These are phyloP conservation scores for Clarias macrocephalus DNA, from an alignment of 2,113 vertebrate genomes.

Conservation along the genomic window DNA sequence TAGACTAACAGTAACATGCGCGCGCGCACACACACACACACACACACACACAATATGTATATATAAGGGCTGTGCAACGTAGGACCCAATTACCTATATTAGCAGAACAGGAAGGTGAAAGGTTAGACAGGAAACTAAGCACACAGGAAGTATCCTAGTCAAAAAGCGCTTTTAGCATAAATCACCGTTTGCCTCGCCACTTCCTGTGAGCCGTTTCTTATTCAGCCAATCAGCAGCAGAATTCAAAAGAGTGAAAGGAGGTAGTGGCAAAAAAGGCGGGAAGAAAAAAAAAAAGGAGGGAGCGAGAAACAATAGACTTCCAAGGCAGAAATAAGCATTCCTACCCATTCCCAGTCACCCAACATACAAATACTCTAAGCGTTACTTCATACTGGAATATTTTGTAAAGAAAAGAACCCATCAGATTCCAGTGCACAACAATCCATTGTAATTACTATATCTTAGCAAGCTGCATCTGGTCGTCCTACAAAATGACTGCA, in stretches of 20 bases:
- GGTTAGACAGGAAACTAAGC: slow-evolving; percentile 45
- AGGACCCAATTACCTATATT: slow-evolving; percentile 33
- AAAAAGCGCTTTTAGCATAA: slow-evolving; percentile 30
- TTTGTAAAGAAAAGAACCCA: not conserved
- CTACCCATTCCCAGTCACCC: not conserved
- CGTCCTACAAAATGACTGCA: slow-evolving; percentile 11
- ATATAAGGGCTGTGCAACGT: not conserved
- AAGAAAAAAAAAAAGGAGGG: slow-evolving; percentile 13
- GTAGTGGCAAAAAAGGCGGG: slow-evolving; percentile 19
- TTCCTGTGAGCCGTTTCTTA: slow-evolving; percentile 48
- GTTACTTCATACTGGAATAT: slow-evolving; percentile 9
- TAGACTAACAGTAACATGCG: too few relatives aligned
- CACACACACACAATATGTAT: not conserved
- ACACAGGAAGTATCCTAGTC: slow-evolving; percentile 46
- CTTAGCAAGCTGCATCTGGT: not conserved
- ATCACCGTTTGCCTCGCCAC: slow-evolving; percentile 34
- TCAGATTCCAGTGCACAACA: not conserved
- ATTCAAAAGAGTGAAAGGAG: slow-evolving; percentile 26
- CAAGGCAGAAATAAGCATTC: slow-evolving; percentile 43
- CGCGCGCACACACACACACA: not conserved
- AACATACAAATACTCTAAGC: not conserved
- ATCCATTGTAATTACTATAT: not conserved
- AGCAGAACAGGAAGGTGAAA: slow-evolving; percentile 13
- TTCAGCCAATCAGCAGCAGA: slow-evolving; percentile 49
- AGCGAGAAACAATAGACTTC: slow-evolving; percentile 45